These are phyloP conservation scores for Gopherus evgoodei DNA, from an alignment of 2,113 vertebrate genomes.

Conservation along the genomic window DNA sequence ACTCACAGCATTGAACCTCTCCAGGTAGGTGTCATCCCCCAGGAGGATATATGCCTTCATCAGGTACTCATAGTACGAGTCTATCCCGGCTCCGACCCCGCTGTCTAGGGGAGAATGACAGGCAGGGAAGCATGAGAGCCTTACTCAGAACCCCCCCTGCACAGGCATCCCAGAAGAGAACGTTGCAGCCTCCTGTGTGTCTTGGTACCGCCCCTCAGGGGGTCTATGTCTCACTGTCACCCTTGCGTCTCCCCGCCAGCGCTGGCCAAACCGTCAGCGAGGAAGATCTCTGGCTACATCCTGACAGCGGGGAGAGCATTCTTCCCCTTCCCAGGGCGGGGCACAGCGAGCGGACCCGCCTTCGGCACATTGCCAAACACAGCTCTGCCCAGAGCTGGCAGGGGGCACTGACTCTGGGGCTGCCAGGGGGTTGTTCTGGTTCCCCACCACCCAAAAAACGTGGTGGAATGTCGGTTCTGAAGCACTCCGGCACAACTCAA, in stretches of 20 bases:
- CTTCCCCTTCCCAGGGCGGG: no score
- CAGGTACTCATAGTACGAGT: slow-evolving; percentile 41
- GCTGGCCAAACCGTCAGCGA: background rate
- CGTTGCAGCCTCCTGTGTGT: background rate
- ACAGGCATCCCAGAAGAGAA: background rate
- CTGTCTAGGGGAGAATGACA: background rate
- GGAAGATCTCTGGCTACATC: background rate
- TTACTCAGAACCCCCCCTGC: no score
- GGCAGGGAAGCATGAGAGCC: background rate
- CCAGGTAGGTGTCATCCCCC: slow-evolving; percentile 23
- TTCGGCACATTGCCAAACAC: background rate
- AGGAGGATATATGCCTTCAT: slow-evolving; percentile 45
- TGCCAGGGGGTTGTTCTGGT: background rate
- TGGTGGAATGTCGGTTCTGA: no score
- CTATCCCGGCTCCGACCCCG: slow-evolving; percentile 33
- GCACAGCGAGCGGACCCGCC: background rate
- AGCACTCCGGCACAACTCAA: background rate
- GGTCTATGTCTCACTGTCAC: background rate
- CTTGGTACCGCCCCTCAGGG: background rate
- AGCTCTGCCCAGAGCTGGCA: background rate
- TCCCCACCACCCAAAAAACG: background rate
- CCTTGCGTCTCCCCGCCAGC: accelerated
- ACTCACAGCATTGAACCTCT: slow-evolving; percentile 35
- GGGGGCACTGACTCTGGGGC: background rate
- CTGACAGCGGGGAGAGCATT: background rate